Conservation (phyloP, 2,113 vertebrate genomes). For the Tragelaphus strepsiceros region DNA sequence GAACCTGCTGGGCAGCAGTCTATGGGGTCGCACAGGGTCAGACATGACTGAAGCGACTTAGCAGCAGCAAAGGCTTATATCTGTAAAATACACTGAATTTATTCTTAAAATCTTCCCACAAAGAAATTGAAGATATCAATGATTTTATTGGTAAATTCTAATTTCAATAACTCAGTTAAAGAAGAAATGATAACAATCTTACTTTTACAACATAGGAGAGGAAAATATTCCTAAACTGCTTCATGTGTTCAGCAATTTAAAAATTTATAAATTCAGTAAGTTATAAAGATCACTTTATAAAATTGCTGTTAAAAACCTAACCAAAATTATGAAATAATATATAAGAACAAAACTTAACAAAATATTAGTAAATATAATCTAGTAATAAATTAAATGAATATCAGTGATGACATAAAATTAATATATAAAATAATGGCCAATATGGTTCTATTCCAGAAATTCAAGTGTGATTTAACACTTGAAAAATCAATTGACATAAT, state of each 20-base stretch:
- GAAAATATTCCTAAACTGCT: background rate
- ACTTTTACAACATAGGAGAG: background rate
- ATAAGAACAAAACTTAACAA: background rate
- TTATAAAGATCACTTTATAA: background rate
- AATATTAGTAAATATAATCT: background rate
- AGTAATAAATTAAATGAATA: background rate
- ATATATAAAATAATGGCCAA: background rate
- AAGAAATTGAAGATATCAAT: background rate
- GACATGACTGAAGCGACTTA: accelerated
- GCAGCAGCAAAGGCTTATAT: background rate
- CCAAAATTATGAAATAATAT: background rate
- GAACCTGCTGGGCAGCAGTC: too few species aligned
- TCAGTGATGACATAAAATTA: background rate
- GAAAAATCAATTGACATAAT: background rate
- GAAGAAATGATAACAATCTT: background rate
- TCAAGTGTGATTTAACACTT: background rate
- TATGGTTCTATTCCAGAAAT: background rate
- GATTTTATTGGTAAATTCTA: background rate
- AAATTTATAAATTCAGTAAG: background rate
- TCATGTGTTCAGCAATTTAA: background rate
- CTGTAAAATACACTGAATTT: background rate
- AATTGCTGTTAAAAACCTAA: background rate
- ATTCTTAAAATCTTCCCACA: background rate
- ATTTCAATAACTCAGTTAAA: background rate
- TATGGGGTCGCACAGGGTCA: too few species aligned